A percentile compares a stretch with the other conserved stretches of the same genome.
Evolutionary conservation across 2,888 invertebrate genomes (phyloP).

Genomic region (Cryptus armator): DNA sequence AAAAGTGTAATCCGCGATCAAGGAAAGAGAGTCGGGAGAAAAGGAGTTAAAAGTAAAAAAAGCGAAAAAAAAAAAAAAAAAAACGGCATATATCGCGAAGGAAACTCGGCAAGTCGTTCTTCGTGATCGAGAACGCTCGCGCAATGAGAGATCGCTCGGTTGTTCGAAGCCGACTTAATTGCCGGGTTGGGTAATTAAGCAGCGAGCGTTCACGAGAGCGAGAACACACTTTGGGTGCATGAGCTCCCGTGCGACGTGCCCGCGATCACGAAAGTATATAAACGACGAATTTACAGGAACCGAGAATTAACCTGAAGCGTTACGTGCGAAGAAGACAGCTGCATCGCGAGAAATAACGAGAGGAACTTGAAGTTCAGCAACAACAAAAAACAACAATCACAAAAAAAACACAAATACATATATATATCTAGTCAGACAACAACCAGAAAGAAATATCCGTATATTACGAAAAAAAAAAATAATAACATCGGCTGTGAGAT

Average conservation of each 20-base stretch:
- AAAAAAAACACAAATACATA: constrained; percentile 12
- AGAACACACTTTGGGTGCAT: constrained; percentile 38
- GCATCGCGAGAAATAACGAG: constrained; percentile 22
- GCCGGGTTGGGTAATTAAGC: constrained; percentile 64
- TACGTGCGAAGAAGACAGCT: constrained; percentile 34
- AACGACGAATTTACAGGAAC: constrained; percentile 71
- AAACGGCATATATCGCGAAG: constrained; percentile 53
- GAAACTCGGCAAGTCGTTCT: constrained; percentile 59
- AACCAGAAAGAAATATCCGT: constrained; percentile 47
- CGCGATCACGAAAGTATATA: constrained; percentile 41
- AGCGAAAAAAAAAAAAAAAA: constrained; percentile 11
- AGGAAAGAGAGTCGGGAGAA: constrained; percentile 28
- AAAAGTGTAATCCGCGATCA: constrained; percentile 25
- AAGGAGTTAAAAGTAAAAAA: not conserved
- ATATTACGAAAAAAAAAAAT: constrained; percentile 1
- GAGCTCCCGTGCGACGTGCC: constrained; percentile 9
- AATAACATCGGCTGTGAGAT: constrained; percentile 55
- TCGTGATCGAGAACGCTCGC: constrained; percentile 63
- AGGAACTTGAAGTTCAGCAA: constrained; percentile 7
- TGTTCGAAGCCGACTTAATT: constrained; percentile 63
- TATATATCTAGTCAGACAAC: constrained; percentile 69
- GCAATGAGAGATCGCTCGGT: constrained; percentile 63
- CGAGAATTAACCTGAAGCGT: constrained; percentile 65
- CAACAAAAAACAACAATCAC: not conserved
- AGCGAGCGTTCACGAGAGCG: constrained; percentile 49